Base-by-base conservation (phyloP, 1,140 invertebrate species). In the Drosophila lacteicornis region DNA sequence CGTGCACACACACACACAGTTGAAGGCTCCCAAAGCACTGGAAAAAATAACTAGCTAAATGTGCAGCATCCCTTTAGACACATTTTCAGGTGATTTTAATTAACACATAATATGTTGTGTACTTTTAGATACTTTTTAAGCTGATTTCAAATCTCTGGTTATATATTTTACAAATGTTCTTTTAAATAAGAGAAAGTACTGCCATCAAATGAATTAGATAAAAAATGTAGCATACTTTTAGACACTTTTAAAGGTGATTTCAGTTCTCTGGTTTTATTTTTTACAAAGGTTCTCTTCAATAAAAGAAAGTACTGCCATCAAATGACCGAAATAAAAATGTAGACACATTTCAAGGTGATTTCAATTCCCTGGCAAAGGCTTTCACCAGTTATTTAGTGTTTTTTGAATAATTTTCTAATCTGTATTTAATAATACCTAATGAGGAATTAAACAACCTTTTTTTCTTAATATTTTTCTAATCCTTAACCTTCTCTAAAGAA, bases 21-120 rank as follows among this genome's bases (percentile, higher is more conserved):
- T 68, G 62, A 77, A 77, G 74, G 63, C 38, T 8, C 5, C 13
- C 2, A 63, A 2, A 9, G 13, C 58, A 67, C 63, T 63, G 8
- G 1, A n/a, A 47, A 11, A 22, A 67, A 40, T 11, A 30, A 6
- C 0, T 2, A 11, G 3, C 2, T 25, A 25, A 25, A 25, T n/a
- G n/a, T n/a, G n/a, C n/a, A n/a, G n/a, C n/a, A n/a, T n/a, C n/a
- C n/a, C n/a, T n/a, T n/a, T n/a, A n/a, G n/a, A 9, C 33, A 36
- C 33, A 36, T 36, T 36, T 11, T 11, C 9, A 36, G 8, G 33
- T 36, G 4, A 42, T n/a, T 42, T 42, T 1, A 15, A 42, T 7
- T 42, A 22, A 22, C 19, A 19, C 19, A 19, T 19, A 19, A 19
- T 19, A 19, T 22, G 1, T 22, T 22, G 19, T 22, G 19, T 22